Evolutionary conservation across 2,113 vertebrate species (phyloP), one percentile per base, ranked within the genome.

Genomic region (Vicugna pacos): DNA sequence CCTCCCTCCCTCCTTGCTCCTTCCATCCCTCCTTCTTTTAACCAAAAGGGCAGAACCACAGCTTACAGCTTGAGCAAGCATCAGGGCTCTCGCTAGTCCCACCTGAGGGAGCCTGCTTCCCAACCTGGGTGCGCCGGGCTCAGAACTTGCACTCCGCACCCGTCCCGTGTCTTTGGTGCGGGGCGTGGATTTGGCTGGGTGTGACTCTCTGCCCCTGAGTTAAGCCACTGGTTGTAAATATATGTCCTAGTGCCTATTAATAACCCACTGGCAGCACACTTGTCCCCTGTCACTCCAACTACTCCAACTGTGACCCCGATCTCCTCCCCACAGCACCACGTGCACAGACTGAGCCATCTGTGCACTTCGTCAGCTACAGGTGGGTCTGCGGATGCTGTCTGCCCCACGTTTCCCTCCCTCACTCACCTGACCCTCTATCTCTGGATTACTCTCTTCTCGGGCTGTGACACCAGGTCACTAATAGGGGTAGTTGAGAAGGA

Each of bases 231-330:
- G 42, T 64, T 58, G 32, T 83, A 90, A 85, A 50, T 94, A 9
- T 50, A n/a, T n/a, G 26, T 89, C 73, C 83, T 19, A 6, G 48
- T 62, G 5, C 26, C 93, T 97, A 50, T 93, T 93, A 94, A 96
- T 93, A 96, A 67, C 70, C 46, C 28, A 4, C 38, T 48, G 82
- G 22, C 26, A 38, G 32, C 58, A 67, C 84, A 96, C 80, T 38
- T 90, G 94, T 83, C 75, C 35, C n/a, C 88, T 84, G 92, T 75
- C 77, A 89, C 80, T 93, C 84, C 35, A 35, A 3, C 70, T 4
- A 13, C 73, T 54, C 8, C 24, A 17, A 9, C 46, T 0, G n/a
- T 65, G 85, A 26, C 52, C 52, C 70, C 38, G 2, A 69, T 69
- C 32, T 38, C 26, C 16, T 38, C 64, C 62, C n/a, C 26, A 4